Conservation (phyloP, 2,113 vertebrate genomes). For the Strix uralensis region DNA sequence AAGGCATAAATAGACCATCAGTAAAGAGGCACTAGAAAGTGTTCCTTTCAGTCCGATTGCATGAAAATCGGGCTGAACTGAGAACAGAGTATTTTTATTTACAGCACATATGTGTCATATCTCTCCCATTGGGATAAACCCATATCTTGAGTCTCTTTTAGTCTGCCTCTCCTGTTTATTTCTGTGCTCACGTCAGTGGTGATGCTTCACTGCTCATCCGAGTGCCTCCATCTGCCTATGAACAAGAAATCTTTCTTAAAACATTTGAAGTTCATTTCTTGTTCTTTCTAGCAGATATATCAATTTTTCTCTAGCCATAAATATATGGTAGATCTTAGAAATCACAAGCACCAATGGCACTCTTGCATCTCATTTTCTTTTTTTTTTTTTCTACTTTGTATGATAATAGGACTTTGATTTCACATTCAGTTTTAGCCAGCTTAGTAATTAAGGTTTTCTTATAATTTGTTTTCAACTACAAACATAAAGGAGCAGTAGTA, state of each 20-base stretch:
- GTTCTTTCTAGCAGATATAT: slow-evolving; percentile 57
- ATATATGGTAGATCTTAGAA: slow-evolving; percentile 54
- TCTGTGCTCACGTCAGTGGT: slow-evolving; percentile 40
- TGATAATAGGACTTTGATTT: slow-evolving; percentile 53
- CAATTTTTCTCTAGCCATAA: slow-evolving; percentile 47
- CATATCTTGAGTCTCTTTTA: neutral
- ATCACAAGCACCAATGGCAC: slow-evolving; percentile 39
- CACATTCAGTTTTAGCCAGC: neutral
- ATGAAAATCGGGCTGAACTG: neutral
- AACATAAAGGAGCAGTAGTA: slow-evolving; percentile 20
- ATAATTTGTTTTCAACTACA: slow-evolving; percentile 51
- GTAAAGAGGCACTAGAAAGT: neutral
- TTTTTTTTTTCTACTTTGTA: neutral
- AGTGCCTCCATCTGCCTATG: slow-evolving; percentile 67
- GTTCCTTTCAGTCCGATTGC: neutral
- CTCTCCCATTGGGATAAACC: neutral
- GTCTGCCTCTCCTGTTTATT: slow-evolving; percentile 22
- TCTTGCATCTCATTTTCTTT: neutral
- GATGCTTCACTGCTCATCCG: slow-evolving; percentile 26
- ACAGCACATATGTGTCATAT: neutral
- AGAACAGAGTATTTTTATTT: slow-evolving; percentile 11
- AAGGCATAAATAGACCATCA: neutral
- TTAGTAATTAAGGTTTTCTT: slow-evolving; percentile 36
- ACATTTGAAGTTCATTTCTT: slow-evolving; percentile 56
- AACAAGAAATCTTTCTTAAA: slow-evolving; percentile 65